A percentile compares a stretch with the other conserved stretches of the same genome.
These are phyloP conservation scores for Turdus rufiventris DNA, from an alignment of 2,113 vertebrate species.

Conservation along the genomic window DNA sequence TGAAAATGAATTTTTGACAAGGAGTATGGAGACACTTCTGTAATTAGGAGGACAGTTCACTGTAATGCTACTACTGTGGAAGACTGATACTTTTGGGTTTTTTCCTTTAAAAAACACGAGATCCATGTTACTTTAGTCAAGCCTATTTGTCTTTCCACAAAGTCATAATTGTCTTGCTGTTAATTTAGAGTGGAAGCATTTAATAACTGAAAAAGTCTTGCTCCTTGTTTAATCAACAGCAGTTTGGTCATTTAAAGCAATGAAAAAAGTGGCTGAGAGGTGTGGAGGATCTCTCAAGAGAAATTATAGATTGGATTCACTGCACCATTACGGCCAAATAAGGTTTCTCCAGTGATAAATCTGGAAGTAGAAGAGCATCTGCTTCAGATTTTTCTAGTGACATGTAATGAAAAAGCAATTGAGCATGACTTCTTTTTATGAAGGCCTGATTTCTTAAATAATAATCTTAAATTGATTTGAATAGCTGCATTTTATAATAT, in stretches of 20 bases:
- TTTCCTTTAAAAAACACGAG: not conserved
- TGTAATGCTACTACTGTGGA: not conserved
- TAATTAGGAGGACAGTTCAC: not conserved
- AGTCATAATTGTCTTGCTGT: not conserved
- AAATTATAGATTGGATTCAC: not conserved
- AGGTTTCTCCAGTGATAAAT: not conserved
- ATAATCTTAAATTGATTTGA: not conserved
- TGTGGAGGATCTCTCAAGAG: not conserved
- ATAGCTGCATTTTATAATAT: not conserved
- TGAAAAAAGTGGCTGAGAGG: not conserved
- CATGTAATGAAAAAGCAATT: not conserved
- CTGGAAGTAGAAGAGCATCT: not conserved
- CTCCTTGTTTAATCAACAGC: not conserved
- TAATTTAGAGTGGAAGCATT: not conserved
- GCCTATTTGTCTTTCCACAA: not conserved
- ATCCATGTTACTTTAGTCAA: not conserved
- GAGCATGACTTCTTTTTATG: not conserved
- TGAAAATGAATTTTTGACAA: not conserved
- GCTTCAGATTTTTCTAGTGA: not conserved
- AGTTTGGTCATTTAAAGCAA: not conserved
- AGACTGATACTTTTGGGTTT: not conserved
- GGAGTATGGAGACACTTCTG: not conserved
- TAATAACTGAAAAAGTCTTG: not conserved
- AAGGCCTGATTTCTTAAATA: not conserved
- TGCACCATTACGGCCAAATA: not conserved